These are phyloP conservation scores for Craseonycteris thonglongyai DNA, from an alignment of 2,113 vertebrate species.

Conservation along the genomic window DNA sequence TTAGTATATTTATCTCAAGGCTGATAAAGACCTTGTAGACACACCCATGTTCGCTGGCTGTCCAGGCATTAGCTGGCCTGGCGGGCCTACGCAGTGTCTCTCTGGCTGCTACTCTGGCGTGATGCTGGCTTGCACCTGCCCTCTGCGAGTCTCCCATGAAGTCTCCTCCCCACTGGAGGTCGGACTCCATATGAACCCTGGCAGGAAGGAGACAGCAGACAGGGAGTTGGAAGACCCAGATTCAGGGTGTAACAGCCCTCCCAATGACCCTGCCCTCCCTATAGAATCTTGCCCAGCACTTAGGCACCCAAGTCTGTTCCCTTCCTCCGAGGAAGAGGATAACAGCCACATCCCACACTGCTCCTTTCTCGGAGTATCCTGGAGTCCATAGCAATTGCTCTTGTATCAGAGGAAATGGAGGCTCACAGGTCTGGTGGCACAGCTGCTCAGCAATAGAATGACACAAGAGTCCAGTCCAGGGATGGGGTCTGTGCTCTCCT, in stretches of 20 bases:
- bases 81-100: neutral
- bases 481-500: neutral
- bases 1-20: slow-evolving; percentile 29
- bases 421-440: neutral
- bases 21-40: neutral
- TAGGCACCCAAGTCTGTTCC: neutral
- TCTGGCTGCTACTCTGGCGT: neutral
- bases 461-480: neutral
- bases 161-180: neutral
- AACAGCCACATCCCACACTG: neutral
- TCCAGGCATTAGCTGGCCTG: neutral
- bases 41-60: neutral
- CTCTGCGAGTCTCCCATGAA: neutral
- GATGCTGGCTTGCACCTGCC: neutral
- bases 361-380: neutral
- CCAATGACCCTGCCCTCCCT: neutral
- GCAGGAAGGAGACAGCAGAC: neutral
- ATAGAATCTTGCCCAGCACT: too few species aligned
- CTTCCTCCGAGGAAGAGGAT: neutral
- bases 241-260: neutral
- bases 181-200: neutral
- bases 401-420: neutral
- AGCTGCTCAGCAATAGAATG: neutral
- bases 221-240: neutral
- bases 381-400: neutral